Base-by-base conservation (phyloP, 2,113 vertebrate species). In the Ctenomys sociabilis region DNA sequence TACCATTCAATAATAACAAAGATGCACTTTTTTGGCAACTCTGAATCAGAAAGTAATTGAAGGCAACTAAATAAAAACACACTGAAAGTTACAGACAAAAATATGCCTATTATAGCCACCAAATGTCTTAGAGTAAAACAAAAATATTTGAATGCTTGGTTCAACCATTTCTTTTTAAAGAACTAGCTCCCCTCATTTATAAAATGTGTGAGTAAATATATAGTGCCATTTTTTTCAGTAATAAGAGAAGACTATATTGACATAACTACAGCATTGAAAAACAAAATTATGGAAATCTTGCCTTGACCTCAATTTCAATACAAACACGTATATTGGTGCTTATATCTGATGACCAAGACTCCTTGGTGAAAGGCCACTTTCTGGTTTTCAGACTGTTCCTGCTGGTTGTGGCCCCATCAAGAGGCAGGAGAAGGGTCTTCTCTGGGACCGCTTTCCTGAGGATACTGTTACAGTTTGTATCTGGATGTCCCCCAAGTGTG, bases 81-180 rank as follows among this genome's bases (percentile, higher is more conserved):
- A 40, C 45, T 83, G 22, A 83, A 93, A 95, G 68, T 40, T 85
- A 83, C 70, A 83, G 57, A 77, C 16, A 83, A 45, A 92, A 86
- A 72, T 57, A 85, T 63, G 49, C 2, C 30, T 24, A 88, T 77
- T 5, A 21, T 59, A 77, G 37, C 30, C 59, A 93, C 16, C 16
- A 73, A 83, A 37, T 90, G 57, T 77, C 30, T 89, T 70, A 72
- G 35, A 49, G 26, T 63, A 49, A 82, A 95, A 86, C 9, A 82
- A 28, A 89, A 82, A 14, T 57, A 88, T 28, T 63, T 92, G 75
- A 94, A 52, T 78, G 40, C 1, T 80, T 92, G 19, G 22, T 72
- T 96, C 59, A 92, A 86, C 2, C 57, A 94, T 75, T 92, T 84
- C 40, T 61, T 61, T 73, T 90, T 95, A 78, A 87, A 2, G 93